A percentile compares a stretch with the other conserved stretches of the same genome.
These are phyloP conservation scores for Microcebus griseorufus DNA, from an alignment of 2,113 vertebrate species.

Conservation along the genomic window DNA sequence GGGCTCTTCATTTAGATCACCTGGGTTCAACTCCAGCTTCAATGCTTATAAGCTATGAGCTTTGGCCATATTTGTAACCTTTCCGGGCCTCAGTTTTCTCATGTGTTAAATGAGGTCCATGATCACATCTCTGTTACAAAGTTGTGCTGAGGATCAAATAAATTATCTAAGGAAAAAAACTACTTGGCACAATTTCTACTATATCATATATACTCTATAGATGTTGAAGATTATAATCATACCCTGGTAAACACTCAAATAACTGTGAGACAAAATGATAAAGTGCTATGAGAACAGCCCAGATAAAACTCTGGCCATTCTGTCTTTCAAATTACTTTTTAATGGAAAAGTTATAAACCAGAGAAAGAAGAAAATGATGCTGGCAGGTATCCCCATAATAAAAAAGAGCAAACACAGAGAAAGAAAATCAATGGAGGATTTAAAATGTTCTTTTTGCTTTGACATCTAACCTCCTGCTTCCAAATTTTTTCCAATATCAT, in stretches of 20 bases:
- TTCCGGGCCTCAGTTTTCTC: neutral
- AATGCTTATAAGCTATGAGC: neutral
- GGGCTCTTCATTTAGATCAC: neutral
- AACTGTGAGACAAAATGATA: constrained; percentile 60
- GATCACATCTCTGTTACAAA: constrained; percentile 6
- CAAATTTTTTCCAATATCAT: constrained; percentile 21
- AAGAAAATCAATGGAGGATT: constrained; percentile 75
- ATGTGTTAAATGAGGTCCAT: neutral
- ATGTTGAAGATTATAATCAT: constrained; percentile 30
- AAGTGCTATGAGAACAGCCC: constrained; percentile 37
- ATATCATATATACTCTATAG: neutral
- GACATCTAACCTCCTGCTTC: constrained; percentile 46
- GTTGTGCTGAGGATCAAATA: neutral
- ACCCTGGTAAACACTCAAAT: constrained; percentile 11
- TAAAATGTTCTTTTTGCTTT: constrained; percentile 67
- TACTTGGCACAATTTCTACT: neutral
- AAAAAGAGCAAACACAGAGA: constrained; percentile 65
- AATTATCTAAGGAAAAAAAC: neutral
- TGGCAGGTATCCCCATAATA: constrained; percentile 58
- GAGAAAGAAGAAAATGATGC: constrained; percentile 66
- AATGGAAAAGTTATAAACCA: constrained; percentile 77
- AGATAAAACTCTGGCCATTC: constrained; percentile 52
- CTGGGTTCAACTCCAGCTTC: neutral
- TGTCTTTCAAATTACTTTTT: constrained; percentile 74
- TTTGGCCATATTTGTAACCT: neutral